A percentile compares a stretch with the other conserved stretches of the same genome.
Conservation (phyloP, 2,888 invertebrate species). For the Malacosoma neustria region DNA sequence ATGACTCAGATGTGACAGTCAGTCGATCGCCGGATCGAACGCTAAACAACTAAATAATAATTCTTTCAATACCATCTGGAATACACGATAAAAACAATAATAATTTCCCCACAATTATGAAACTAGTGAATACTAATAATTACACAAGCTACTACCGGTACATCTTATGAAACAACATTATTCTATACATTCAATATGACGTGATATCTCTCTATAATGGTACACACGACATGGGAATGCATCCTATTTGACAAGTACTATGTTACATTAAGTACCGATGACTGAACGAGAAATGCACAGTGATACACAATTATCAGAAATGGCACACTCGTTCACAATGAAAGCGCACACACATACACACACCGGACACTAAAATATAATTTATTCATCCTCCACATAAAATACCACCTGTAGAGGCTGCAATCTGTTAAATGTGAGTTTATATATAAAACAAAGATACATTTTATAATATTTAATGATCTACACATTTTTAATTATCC, state of each 20-base stretch:
- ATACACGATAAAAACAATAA: slow-evolving; percentile 23
- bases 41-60: background rate
- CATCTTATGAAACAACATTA: slow-evolving; percentile 66
- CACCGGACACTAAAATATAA: no score
- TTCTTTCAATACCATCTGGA: background rate
- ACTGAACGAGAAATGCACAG: no score
- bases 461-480: no score
- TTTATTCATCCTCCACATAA: no score
- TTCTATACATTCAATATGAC: slow-evolving; percentile 50
- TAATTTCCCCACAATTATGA: slow-evolving; percentile 51
- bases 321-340: no score
- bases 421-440: no score
- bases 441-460: no score
- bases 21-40: background rate
- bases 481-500: no score
- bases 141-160: slow-evolving; percentile 55
- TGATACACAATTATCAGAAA: no score
- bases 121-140: slow-evolving; percentile 48
- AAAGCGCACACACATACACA: no score
- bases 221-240: slow-evolving; percentile 68
- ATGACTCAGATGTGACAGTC: no score
- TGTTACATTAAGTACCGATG: slow-evolving; percentile 68
- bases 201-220: slow-evolving; percentile 57
- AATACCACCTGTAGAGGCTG: no score
- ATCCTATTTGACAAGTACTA: slow-evolving; percentile 64